Base-by-base conservation (phyloP, 2,797 vertebrate genomes). In the Hydrocynus forskahlii region DNA sequence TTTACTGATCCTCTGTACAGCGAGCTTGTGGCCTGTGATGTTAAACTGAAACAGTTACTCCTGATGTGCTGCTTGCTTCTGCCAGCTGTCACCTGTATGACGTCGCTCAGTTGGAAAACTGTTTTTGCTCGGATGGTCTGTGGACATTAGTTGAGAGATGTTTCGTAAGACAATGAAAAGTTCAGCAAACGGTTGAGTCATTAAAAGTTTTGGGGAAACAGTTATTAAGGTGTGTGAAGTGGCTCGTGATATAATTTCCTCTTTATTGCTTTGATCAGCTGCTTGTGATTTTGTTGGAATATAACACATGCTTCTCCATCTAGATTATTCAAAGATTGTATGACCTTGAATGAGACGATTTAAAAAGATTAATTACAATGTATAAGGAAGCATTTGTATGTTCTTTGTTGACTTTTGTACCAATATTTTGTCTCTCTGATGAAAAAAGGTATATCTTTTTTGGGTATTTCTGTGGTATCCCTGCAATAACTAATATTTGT, bases 401-500 rank as follows among this genome's bases (percentile, higher is more conserved):
- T 78, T 78, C 81, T 81, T 85, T 89, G 78, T 91, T 83, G 50
- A 17, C 89, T 92, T 94, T 94, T 93, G 90, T 94, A 92, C 88
- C 78, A 74, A 82, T 81, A 86, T 91, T 93, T 94, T 93, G 89
- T 93, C 90, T 83, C 85, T 79, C 54, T 70, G 78, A 75, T 19
- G 19, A 74, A 52, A 62, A 79, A 17, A 48, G 1, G 88, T 89
- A 86, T 88, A 91, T 91, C 86, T 91, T 92, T 74, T 92, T 90
- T 91, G 35, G 92, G 92, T 93, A 92, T 93, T 92, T 89, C 84
- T 85, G 91, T 94, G 91, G 87, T 93, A 86, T 92, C 86, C 90
- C 90, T 93, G 92, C 93, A 95, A 94, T 95, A 94, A 95, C 89
- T 84, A 88, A 91, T 92, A 91, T 94, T 95, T 95, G 90, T 94